Conservation (phyloP, 2,888 invertebrate species). For the Xestia xanthographa region DNA sequence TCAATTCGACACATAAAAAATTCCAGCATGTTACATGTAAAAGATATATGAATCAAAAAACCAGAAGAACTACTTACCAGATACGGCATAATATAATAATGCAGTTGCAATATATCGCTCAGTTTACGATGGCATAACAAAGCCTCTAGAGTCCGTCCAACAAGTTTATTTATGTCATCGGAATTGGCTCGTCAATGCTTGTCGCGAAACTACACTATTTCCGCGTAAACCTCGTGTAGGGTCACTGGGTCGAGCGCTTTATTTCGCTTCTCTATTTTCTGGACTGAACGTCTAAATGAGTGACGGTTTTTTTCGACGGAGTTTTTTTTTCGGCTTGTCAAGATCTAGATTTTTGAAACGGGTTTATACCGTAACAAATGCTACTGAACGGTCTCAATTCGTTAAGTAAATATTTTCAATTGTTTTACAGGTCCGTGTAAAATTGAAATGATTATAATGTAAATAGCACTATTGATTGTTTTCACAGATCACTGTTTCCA, state of each 20-base stretch:
- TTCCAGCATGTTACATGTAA: background rate
- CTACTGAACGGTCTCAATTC: background rate
- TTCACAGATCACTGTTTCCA: background rate
- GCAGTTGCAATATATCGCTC: constrained; percentile 56
- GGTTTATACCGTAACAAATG: constrained; percentile 19
- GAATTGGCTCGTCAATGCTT: constrained; percentile 50
- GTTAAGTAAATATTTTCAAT: constrained; percentile 1
- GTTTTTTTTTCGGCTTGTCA: constrained; percentile 9
- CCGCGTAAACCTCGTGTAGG: constrained; percentile 53
- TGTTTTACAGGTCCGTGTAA: background rate
- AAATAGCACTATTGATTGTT: background rate
- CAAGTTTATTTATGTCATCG: constrained; percentile 58
- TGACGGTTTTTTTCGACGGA: background rate
- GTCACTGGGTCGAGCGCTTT: constrained; percentile 52
- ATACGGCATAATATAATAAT: constrained; percentile 32
- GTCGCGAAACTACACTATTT: constrained; percentile 56
- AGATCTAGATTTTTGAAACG: constrained; percentile 29
- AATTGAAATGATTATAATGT: background rate
- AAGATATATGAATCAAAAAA: background rate
- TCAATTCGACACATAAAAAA: background rate
- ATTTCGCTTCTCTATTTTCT: constrained; percentile 35
- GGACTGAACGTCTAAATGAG: background rate
- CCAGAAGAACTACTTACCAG: background rate
- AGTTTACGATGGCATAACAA: constrained; percentile 48
- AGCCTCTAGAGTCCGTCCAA: constrained; percentile 48